Conservation (phyloP, 2,797 vertebrate genomes). For the Loris lydekkerianus region DNA sequence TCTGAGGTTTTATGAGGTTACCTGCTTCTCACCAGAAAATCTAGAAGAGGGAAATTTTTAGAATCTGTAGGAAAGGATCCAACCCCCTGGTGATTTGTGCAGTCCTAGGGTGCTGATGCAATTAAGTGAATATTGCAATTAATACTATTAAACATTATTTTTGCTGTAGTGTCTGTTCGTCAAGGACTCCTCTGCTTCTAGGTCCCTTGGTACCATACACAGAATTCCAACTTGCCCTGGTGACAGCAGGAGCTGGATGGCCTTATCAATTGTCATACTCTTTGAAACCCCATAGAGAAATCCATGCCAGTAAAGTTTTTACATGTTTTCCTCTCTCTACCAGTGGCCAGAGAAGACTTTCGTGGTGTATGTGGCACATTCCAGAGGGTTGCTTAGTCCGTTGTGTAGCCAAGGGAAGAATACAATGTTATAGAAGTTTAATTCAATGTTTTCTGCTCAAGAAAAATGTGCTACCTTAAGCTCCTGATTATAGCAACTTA, state of each 20-base stretch:
- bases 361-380: not conserved
- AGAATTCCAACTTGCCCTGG: not conserved
- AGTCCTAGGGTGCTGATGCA: not conserved
- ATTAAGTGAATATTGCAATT: constrained; percentile 3
- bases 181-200: not conserved
- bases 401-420: not conserved
- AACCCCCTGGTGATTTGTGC: not conserved
- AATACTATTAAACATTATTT: not conserved
- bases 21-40: not conserved
- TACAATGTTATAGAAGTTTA: constrained; percentile 1
- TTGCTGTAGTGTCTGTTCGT: not conserved
- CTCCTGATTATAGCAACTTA: not conserved
- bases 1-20: not conserved
- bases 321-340: not conserved
- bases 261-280: not conserved
- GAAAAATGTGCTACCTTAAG: constrained; percentile 11
- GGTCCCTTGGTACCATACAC: not conserved
- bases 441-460: not conserved
- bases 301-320: not conserved
- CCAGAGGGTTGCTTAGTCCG: not conserved
- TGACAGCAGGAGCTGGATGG: not conserved
- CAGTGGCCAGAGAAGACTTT: not conserved
- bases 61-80: constrained; percentile 31
- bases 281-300: not conserved
- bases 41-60: not conserved